phyloP scores from a whole-genome alignment of 2,113 vertebrate species.

The Salminus brasiliensis region DNA sequence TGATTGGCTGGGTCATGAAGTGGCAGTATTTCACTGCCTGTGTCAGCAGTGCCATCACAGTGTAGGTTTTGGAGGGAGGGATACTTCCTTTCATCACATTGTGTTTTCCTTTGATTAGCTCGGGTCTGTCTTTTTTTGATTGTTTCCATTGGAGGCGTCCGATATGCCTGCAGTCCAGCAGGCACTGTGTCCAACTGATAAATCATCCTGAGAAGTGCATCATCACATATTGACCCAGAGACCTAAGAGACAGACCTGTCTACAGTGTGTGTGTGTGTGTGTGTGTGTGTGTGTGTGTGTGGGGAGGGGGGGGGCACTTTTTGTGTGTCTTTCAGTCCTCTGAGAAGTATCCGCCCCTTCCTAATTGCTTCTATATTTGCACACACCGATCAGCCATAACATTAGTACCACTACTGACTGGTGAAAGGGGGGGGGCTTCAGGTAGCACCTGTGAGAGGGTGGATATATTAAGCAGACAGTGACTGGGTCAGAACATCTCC shows the following conservation, averaged over 20 bases:
- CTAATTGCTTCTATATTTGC: no score
- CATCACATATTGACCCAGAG: background rate
- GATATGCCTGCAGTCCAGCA: background rate
- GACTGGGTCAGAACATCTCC: no score
- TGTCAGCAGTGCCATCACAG: background rate
- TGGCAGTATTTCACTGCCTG: constrained; percentile 3
- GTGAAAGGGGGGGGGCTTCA: no score
- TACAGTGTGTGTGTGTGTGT: background rate
- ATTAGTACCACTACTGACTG: no score
- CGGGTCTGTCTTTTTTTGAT: background rate
- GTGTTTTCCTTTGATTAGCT: constrained; percentile 29
- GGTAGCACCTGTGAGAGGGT: no score
- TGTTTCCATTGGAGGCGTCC: background rate
- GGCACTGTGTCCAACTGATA: background rate
- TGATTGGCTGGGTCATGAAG: background rate
- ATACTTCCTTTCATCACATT: constrained; percentile 15
- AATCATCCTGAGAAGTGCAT: background rate
- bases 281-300: background rate
- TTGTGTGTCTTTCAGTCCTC: no score
- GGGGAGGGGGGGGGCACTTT: no score
- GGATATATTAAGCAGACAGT: no score
- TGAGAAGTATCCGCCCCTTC: no score
- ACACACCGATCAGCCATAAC: no score
- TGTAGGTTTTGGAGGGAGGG: constrained; percentile 13
- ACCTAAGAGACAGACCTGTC: no score